Conservation (phyloP, 2,888 invertebrate genomes). For the Notocelia uddmanniana region DNA sequence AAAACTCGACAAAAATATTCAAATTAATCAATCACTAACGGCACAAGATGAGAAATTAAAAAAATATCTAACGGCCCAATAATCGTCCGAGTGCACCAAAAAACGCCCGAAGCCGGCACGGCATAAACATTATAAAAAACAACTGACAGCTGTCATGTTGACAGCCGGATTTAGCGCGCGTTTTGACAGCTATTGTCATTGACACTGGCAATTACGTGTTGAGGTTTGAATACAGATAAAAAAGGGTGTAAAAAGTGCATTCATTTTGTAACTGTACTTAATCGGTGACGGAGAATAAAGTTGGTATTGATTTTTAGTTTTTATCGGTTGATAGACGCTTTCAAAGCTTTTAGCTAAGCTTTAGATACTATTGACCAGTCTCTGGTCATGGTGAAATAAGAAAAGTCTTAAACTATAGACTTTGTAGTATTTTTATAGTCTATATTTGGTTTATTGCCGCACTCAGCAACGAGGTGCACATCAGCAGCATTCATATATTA, state of each 20-base stretch:
- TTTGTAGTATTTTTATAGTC: too few species aligned
- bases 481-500: too few species aligned
- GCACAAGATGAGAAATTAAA: slow-evolving; percentile 14
- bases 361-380: neutral
- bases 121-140: slow-evolving; percentile 28
- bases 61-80: slow-evolving; percentile 37
- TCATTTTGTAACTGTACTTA: slow-evolving; percentile 38
- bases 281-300: neutral
- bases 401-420: neutral
- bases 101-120: slow-evolving; percentile 46
- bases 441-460: too few species aligned
- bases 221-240: slow-evolving; percentile 40
- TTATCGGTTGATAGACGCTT: neutral
- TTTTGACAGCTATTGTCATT: slow-evolving; percentile 67
- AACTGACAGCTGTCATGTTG: slow-evolving; percentile 70
- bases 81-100: slow-evolving; percentile 45
- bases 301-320: slow-evolving; percentile 15
- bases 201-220: slow-evolving; percentile 56
- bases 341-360: neutral
- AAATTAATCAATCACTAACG: slow-evolving; percentile 23
- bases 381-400: neutral
- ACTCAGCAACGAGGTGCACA: too few species aligned
- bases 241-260: slow-evolving; percentile 38
- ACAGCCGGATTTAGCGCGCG: slow-evolving; percentile 57
- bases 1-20: slow-evolving; percentile 7